Conservation (phyloP, 2,797 vertebrate species). For the Hoplostethus atlanticus region DNA sequence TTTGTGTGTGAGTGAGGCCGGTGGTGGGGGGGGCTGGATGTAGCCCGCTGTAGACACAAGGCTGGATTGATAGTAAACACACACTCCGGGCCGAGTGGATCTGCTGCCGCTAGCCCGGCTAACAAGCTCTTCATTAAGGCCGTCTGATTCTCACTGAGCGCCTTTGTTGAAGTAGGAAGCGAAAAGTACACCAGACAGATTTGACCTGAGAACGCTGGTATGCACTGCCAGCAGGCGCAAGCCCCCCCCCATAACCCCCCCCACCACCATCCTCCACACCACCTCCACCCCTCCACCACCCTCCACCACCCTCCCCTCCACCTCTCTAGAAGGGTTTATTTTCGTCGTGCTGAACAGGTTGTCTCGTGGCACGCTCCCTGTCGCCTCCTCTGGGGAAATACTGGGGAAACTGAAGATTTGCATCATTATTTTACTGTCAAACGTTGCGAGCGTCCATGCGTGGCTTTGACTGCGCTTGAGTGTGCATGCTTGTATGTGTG, state of each 20-base stretch:
- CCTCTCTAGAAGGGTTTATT: constrained; percentile 64
- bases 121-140: constrained; percentile 82
- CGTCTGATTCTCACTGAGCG: constrained; percentile 79
- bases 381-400: constrained; percentile 43
- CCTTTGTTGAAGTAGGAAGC: constrained; percentile 80
- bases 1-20: constrained; percentile 67
- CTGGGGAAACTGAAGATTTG: constrained; percentile 24
- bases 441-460: not conserved
- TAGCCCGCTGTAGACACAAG: constrained; percentile 76
- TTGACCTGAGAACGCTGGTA: constrained; percentile 73
- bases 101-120: constrained; percentile 66
- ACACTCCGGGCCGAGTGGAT: constrained; percentile 74
- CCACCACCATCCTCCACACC: constrained; percentile 10
- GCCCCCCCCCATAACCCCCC: not conserved
- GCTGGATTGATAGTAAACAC: constrained; percentile 79
- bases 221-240: constrained; percentile 61
- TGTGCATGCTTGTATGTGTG: not conserved
- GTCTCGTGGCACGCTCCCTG: constrained; percentile 53
- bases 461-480: not conserved
- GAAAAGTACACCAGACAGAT: constrained; percentile 76
- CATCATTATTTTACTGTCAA: not conserved
- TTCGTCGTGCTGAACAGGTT: constrained; percentile 67
- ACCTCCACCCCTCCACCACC: constrained; percentile 4
- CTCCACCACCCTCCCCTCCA: not conserved
- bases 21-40: constrained; percentile 55